phyloP scores from a whole-genome alignment of 2,888 invertebrate genomes.

The Carterocephalus palaemon region DNA sequence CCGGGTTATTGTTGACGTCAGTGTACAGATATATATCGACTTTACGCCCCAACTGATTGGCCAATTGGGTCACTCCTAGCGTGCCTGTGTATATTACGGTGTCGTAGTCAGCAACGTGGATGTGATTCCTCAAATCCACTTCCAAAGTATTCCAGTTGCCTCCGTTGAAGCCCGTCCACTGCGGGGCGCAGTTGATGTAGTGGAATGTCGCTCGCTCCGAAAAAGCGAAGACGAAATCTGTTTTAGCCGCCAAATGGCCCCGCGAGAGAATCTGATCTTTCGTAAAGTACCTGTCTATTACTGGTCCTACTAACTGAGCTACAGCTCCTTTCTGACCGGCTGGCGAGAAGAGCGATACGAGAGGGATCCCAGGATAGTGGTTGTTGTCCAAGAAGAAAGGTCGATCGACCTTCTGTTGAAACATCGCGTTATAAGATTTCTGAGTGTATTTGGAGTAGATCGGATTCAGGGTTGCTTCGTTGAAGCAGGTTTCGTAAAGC shows the following conservation, averaged over 20 bases:
- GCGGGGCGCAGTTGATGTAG: conserved; percentile 83
- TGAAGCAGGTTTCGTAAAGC: conserved; percentile 63
- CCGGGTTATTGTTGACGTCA: conserved; percentile 58
- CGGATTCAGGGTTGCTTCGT: conserved; percentile 44
- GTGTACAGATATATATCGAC: conserved; percentile 60
- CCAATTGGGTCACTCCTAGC: conserved; percentile 75
- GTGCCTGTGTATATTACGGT: conserved; percentile 80
- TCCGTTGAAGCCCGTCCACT: conserved; percentile 82
- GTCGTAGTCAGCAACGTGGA: conserved; percentile 49
- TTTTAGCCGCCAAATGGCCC: conserved; percentile 82
- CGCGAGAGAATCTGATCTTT: conserved; percentile 67
- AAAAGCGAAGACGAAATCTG: conserved; percentile 80
- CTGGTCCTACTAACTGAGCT: conserved; percentile 45
- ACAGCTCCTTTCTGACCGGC: conserved; percentile 51
- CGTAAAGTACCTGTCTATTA: conserved; percentile 61
- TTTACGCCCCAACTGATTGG: conserved; percentile 52
- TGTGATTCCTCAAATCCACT: conserved; percentile 58
- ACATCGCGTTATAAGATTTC: conserved; percentile 62
- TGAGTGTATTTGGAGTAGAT: conserved; percentile 66
- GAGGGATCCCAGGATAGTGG: conserved; percentile 46
- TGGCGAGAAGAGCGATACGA: conserved; percentile 56
- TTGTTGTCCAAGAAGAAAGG: conserved; percentile 57
- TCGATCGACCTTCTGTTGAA: conserved; percentile 55
- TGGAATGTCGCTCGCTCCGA: conserved; percentile 82
- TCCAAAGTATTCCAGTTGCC: conserved; percentile 80